Base-by-base conservation (phyloP, 2,113 vertebrate species). In the Hirundichthys speculiger region DNA sequence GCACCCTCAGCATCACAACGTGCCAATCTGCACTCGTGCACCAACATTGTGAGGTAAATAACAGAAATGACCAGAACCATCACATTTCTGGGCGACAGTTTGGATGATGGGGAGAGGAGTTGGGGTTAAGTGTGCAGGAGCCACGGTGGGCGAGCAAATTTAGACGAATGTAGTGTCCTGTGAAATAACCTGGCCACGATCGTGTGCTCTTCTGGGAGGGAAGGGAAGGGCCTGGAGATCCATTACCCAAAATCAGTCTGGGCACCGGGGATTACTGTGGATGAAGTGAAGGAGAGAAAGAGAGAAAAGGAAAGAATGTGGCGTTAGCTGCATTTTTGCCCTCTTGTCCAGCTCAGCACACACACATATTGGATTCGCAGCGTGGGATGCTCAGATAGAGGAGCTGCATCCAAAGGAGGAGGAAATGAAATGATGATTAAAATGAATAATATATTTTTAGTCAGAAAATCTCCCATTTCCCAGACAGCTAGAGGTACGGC, bases 221-320 rank as follows among this genome's bases (percentile, higher is more conserved):
- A 62, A 61, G 71, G 73, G 48, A 62, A 50, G 64, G 72, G 75
- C 47, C 70, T 64, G 69, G 60, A 59, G 76, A 86, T 89, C 79
- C 77, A 84, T 87, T 87, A 81, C 77, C 68, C 79, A 83, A 84
- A 77, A 86, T 86, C 79, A 84, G 69, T 63, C 22, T 1, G 27
- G 66, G 69, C 76, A 69, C 57, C 8, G 65, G 64, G 83, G 83
- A 86, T 86, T 87, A 82, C 64, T 73, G 75, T 74, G 75, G 78
- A 80, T 80, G 58, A 77, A 81, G 60, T 56, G 48, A 70, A 59
- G 11, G 71, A 69, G 60, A 25, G 63, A 56, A 34, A 47, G 61
- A 56, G 7, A n/a, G 64, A 70, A 69, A 65, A 34, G 56, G 16
- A 55, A 70, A 84, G 69, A 75, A 79, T 50, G 47, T 40, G 42